Base-by-base conservation (phyloP, 1,140 invertebrate species). In the Holcopasites calliopsidis region DNA sequence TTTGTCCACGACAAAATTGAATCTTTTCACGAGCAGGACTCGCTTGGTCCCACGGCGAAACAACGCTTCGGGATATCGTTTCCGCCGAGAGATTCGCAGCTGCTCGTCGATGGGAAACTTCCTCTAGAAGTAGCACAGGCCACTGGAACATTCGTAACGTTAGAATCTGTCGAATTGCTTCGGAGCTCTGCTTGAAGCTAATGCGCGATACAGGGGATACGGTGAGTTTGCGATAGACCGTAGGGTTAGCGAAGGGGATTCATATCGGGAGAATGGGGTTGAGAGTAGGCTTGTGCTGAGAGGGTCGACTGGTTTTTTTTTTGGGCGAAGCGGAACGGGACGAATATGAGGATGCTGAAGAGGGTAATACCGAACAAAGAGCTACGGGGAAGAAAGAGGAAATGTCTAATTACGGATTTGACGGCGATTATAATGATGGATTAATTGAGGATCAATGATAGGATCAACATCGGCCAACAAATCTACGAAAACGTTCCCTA, bases 1-100 rank as follows among this genome's bases (percentile, higher is more conserved):
- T n/a, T n/a, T n/a, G 64, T 68, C n/a, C 61, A 74, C 23, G 33
- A 61, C 47, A 61, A 71, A 69, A 54, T 74, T 79, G n/a, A 75
- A 79, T 75, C 62, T 64, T 58, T 50, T 52, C 55, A 18, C 40
- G 23, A 55, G 44, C 52, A 23, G 52, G 18, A 58, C 35, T n/a
- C 38, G 50, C n/a, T 49, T 5, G 28, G 21, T 50, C 40, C 33
- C 35, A 18, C 18, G 44, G 13, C 35, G 47, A 11, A n/a, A n/a
- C n/a, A 57, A 55, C 61, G 61, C 28, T 47, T 26, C 49, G 31
- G 57, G 28, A 31, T 38, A 28, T 49, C 49, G 50, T 65, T 73
- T 65, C 71, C 71, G 71, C 16, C 49, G 23, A 23, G 61, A 31
- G 40, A 69, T 58, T 38, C 54, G 64, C 23, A 61, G 47, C 50